Evolutionary conservation across 2,113 vertebrate species (phyloP), one percentile per base, ranked within the genome.

Genomic region (Amblyopsis rosae): DNA sequence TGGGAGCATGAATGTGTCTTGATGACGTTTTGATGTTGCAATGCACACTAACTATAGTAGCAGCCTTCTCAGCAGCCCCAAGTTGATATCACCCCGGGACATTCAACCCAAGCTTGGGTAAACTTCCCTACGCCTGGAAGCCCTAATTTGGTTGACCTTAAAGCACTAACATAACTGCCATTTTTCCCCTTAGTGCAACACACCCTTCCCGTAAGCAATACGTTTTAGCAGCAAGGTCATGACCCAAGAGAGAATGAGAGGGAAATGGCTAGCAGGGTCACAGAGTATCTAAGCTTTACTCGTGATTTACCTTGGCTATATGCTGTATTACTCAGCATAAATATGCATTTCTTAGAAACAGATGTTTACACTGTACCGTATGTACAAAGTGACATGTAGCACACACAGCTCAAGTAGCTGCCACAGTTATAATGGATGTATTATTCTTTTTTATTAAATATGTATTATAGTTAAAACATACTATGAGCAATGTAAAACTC

Each of bases 81-180:
- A 59, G 83, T 64, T 80, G 65, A 65, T 59, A 68, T 72, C 72
- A 74, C 54, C 19, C 12, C 7, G 17, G 81, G 82, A 55, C 79
- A 76, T 59, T 89, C 82, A 88, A 86, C 89, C 59, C 70, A 6
- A n/a, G 72, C 70, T 72, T 77, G 64, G 76, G 70, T 86, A 85
- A 87, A 86, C 87, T 78, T 81, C 65, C 75, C 76, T 63, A 53
- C 82, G 74, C 85, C 75, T 82, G 86, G 63, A 59, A 17, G 54
- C 60, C 69, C 75, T 69, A 72, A 73, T 72, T 41, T 73, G 58
- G 82, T 78, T 82, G 79, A 86, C 72, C 83, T 67, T 58, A 55
- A 5, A 53, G 53, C 72, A 78, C 77, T 87, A 88, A 89, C 90
- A 88, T 57, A 56, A 9, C 8, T 35, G 72, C 72, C 62, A 35